Base-by-base conservation (phyloP, 2,888 invertebrate species). In the Platynereis dumerilii region DNA sequence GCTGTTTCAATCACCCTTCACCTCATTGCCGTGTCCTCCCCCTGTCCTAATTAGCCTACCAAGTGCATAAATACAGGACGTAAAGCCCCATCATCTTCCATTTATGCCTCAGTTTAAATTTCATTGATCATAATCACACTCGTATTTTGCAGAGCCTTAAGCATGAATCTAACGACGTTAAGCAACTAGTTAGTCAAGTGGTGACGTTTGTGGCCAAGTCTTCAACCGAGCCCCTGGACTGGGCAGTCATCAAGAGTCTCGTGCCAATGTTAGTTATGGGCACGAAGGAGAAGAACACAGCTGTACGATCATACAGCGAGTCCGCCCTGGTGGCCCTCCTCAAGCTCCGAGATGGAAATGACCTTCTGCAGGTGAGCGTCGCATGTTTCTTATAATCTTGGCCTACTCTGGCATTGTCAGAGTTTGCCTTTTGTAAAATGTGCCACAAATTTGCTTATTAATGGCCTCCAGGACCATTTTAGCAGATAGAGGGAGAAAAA, bases 211-310 rank as follows among this genome's bases (percentile, higher is more conserved):
- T 94, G 71, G 91, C 92, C 1, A 89, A 90, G 79, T 87, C 85
- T 3, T 52, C 44, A 10, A 48, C 67, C 0, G 60, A 65, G 15
- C 65, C 65, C 1, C 67, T 72, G n/a, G 67, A 62, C 48, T 52
- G 42, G 48, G 12, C 58, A n/a, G 26, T 64, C 34, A 58, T 64
- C 28, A 62, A 62, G 44, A 20, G 26, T 5, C 72, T 83, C 26
- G 87, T 97, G 72, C 96, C 97, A 0, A 92, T 93, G 86, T 87
- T 98, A 75, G 96, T 98, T 60, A 98, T 96, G 86, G 98, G 98
- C 70, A 96, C 96, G 67, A 97, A 97, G 87, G 98, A 98, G 86
- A 97, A 96, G 87, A 97, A 97, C 86, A 90, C 93, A 57, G 92
- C 93, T 81, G 97, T 98, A 52, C 92, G 94, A 84, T 91, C 93